Base-by-base conservation (phyloP, 2,888 invertebrate species). In the Quadriops clusia region DNA sequence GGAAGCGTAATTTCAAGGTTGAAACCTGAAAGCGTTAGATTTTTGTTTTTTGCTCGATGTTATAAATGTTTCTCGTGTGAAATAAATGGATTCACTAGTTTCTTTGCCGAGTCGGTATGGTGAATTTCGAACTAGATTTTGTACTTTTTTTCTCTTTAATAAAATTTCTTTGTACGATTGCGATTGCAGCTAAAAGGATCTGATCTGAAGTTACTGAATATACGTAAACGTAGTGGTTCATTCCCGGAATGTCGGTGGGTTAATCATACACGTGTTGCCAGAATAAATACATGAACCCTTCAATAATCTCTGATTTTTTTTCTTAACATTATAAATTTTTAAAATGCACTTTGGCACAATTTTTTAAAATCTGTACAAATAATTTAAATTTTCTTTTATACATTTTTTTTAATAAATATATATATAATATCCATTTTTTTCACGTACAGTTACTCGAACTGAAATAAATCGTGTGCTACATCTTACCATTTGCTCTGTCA, bases 321-420 rank as follows among this genome's bases (percentile, higher is more conserved):
- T 58, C 58, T 58, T 60, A 59, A 60, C 60, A 58, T 60, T 54
- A 53, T 58, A n/a, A n/a, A n/a, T n/a, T n/a, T n/a, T n/a, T n/a
- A n/a, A n/a, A n/a, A n/a, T 58, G 60, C 61, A 60, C 60, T 62
- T 62, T 62, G 61, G 61, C 61, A 61, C 62, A 61, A 56, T 57
- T 58, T 53, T 43, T 41, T 59, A 55, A 59, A 57, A 56, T 58
- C 60, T 62, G 58, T 62, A 61, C 61, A 62, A 61, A 62, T 60
- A 61, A 61, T 60, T 61, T 59, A 60, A 59, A 50, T 52, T 42
- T 20, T 56, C 45, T 53, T 58, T 60, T 61, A 60, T 61, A 62
- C 58, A 60, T 53, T 56, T 56, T 48, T 40, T 25, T 23, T 54
- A 58, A 57, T 57, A 60, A 57, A 60, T 58, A 56, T 55, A 55